Base-by-base conservation (phyloP, 2,113 vertebrate species). In the Kryptolebias marmoratus region DNA sequence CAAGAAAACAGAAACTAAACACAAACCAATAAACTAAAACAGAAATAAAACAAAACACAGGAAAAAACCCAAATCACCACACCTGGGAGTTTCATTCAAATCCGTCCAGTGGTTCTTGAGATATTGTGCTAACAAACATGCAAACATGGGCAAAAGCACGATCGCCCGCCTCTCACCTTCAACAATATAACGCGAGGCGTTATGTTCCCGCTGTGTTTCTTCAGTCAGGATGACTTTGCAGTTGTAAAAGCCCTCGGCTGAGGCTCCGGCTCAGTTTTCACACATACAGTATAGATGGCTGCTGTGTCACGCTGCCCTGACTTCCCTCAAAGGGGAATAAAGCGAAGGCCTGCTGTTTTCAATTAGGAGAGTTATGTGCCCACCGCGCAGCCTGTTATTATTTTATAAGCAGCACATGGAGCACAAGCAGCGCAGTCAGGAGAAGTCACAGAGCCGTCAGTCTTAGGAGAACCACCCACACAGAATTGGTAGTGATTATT, bases 311-410 rank as follows among this genome's bases (percentile, higher is more conserved):
- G 7, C 27, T 64, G 60, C 10, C 52, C 57, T 45, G 30, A 50
- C 76, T 65, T 73, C 55, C 44, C 74, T 78, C 64, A 16, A 62
- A 55, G 55, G 53, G 30, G 56, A 68, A 65, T 63, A 68, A 75
- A 36, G 53, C 6, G 0, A 57, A 65, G 75, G 50, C 86, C 80
- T 65, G 82, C 86, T 88, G 80, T 77, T 88, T 81, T 87, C 83
- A 87, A 87, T 90, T 85, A 85, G 48, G 66, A 28, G 53, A 69
- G 79, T 63, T 52, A 50, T 47, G 47, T 60, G 15, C 64, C 64
- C 69, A 71, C 81, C 68, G 68, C 59, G 65, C 57, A 67, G 68
- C 31, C 64, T 61, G 63, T 82, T 79, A 80, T 76, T 62, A 57
- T 83, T 82, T 80, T 66, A 77, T 75, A 78, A 79, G 72, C 55